Evolutionary conservation across 1,140 invertebrate genomes (phyloP).

Genomic region (Maniola jurtina): DNA sequence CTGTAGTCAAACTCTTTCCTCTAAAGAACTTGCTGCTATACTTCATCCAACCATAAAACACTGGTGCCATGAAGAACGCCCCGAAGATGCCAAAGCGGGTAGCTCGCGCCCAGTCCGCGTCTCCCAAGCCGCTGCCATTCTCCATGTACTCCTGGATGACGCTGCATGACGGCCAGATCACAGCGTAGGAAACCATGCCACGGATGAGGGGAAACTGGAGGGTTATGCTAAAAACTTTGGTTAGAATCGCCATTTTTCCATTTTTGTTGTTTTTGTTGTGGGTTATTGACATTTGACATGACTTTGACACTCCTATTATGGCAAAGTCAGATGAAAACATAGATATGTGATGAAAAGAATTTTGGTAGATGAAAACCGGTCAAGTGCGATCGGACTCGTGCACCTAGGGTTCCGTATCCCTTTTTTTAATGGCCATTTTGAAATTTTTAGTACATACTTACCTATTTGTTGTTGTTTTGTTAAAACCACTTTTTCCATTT

Average conservation of each 20-base stretch:
- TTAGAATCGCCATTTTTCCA: constrained; percentile 23
- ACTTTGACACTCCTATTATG: neutral
- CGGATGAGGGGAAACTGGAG: constrained; percentile 61
- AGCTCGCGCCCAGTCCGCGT: constrained; percentile 49
- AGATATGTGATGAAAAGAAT: neutral
- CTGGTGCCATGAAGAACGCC: constrained; percentile 65
- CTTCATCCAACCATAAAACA: constrained; percentile 65
- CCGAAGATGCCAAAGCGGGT: constrained; percentile 57
- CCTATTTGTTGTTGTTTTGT: no score
- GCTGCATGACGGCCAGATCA: constrained; percentile 85
- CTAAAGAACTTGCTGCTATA: constrained; percentile 53
- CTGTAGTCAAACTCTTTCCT: constrained; percentile 29
- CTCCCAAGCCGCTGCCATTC: constrained; percentile 42
- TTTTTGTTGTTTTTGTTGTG: constrained; percentile 2
- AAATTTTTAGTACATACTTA: no score
- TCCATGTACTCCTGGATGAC: constrained; percentile 81
- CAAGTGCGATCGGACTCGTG: no score
- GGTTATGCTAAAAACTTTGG: constrained; percentile 18
- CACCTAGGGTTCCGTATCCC: no score
- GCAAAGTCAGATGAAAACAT: neutral
- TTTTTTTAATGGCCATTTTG: no score
- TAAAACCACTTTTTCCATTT: no score
- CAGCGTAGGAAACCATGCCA: constrained; percentile 86
- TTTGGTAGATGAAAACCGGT: neutral
- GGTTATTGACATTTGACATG: constrained; percentile 5